phyloP scores from a whole-genome alignment of 1,140 invertebrate species.

The Atta texana region DNA sequence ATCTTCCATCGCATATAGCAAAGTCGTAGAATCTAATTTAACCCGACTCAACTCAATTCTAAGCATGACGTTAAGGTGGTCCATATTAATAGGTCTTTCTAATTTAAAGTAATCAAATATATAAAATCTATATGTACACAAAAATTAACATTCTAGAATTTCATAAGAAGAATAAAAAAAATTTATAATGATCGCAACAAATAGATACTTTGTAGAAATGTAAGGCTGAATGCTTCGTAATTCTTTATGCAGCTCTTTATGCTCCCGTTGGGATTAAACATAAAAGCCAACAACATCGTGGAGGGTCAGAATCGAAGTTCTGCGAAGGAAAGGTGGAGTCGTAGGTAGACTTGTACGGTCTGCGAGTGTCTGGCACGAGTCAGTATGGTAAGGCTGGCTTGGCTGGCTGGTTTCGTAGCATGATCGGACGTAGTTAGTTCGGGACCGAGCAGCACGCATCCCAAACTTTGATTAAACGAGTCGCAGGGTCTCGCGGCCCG shows the following conservation, averaged over 20 bases:
- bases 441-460: constrained; percentile 81
- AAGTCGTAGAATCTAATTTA: constrained; percentile 16
- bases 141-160: neutral
- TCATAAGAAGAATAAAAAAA: neutral
- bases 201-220: neutral
- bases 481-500: constrained; percentile 81
- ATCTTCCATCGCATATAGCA: constrained; percentile 3
- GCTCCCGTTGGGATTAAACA: constrained; percentile 2
- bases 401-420: constrained; percentile 77
- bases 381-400: constrained; percentile 45
- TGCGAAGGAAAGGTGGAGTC: constrained; percentile 33
- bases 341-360: constrained; percentile 38
- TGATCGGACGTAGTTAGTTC: constrained; percentile 83
- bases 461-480: constrained; percentile 85
- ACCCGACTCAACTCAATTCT: neutral
- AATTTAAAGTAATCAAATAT: neutral
- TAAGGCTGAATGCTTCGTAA: neutral
- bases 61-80: neutral
- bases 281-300: constrained; percentile 28
- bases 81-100: neutral
- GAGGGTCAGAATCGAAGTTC: constrained; percentile 40
- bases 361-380: constrained; percentile 53
- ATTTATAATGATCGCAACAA: neutral
- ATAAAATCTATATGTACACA: neutral
- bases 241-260: too few relatives aligned